phyloP scores from a whole-genome alignment of 2,797 vertebrate species.

The Pseudocheirus occidentalis region DNA sequence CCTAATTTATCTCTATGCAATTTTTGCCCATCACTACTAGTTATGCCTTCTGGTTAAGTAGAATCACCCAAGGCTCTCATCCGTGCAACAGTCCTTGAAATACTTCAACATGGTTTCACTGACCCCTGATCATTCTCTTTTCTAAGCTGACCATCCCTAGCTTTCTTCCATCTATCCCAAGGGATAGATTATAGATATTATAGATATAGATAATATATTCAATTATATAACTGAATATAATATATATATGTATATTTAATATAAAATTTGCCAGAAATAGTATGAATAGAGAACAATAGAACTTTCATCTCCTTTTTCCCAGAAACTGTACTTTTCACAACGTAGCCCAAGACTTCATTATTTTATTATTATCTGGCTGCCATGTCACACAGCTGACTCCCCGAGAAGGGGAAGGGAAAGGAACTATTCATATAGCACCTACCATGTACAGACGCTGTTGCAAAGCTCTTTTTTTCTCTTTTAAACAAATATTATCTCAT shows the following conservation, averaged over 20 bases:
- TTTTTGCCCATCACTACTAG: background rate
- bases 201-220: too few species aligned
- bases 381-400: background rate
- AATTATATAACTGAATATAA: too few species aligned
- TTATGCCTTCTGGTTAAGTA: background rate
- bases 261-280: background rate
- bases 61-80: background rate
- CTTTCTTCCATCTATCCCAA: background rate
- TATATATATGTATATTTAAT: too few species aligned
- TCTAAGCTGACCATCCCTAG: background rate
- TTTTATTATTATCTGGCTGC: background rate
- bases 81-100: background rate
- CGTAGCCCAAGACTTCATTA: background rate
- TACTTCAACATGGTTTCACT: background rate
- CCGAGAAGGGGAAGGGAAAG: background rate
- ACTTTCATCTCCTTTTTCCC: background rate
- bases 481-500: background rate
- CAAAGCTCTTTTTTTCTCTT: background rate
- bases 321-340: background rate
- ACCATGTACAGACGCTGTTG: background rate
- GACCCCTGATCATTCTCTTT: background rate
- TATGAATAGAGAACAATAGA: background rate
- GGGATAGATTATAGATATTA: too few species aligned
- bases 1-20: background rate
- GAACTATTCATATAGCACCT: background rate